Evolutionary conservation across 2,113 vertebrate genomes (phyloP), one percentile per base, ranked within the genome.

Genomic region (Amphiprion percula): DNA sequence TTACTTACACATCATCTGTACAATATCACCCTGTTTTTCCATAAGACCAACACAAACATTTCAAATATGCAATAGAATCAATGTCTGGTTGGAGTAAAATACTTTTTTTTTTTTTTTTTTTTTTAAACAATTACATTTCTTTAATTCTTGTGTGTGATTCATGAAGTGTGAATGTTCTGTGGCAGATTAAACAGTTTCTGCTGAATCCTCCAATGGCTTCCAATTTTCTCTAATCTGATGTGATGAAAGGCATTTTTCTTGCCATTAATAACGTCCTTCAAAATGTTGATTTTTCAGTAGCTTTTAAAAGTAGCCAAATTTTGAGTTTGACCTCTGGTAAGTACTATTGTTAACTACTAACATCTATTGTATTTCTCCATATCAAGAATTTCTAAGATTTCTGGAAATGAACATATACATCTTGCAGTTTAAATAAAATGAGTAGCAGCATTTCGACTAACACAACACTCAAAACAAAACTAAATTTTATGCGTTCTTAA

Each of bases 21-120:
- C 67, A 83, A 26, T 41, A 21, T 89, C 83, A 89, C 85, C 89
- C 84, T 91, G 90, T 85, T 73, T 56, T 56, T 75, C 72, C 41
- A n/a, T 63, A 52, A 80, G 19, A 78, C 60, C 39, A 68, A 52
- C 41, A 64, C n/a, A 19, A 59, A 76, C 58, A 37, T 11, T 41
- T 64, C 21, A 78, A 70, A 58, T 53, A 72, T 54, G 26, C 41
- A 46, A 63, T 50, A 19, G 37, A 69, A 53, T 64, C 15, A 49
- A 39, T 52, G 33, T 76, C 23, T 79, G 37, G 52, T 9, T 68
- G 44, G 41, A 60, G 55, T 21, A 6, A 17, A 12, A 33, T 23
- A 75, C 0, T 2, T 47, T 15, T 53, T 54, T 47, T 53, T 53
- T 14, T 53, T 26, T 26, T 26, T 2, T 10, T 53, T 53, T 53